Conservation (phyloP, 1,140 invertebrate species). For the Sycobia sp. region DNA sequence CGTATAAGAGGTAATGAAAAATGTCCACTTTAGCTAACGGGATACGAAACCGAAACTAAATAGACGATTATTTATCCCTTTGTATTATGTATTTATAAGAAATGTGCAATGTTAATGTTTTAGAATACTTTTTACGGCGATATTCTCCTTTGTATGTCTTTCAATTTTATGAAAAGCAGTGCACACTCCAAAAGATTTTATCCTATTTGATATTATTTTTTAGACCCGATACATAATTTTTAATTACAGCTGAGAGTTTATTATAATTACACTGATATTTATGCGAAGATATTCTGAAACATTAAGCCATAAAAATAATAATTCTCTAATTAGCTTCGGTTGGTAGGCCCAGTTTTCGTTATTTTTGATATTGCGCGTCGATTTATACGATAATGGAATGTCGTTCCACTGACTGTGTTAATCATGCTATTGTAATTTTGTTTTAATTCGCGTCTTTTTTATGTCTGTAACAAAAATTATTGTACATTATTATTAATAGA, state of each 20-base stretch:
- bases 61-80: neutral
- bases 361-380: neutral
- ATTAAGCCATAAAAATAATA: neutral
- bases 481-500: conserved; percentile 31
- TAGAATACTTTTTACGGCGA: conserved; percentile 2
- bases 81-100: neutral
- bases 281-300: no score
- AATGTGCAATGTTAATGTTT: conserved; percentile 23
- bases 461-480: conserved; percentile 14
- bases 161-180: neutral
- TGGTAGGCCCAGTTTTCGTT: neutral
- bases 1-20: conserved; percentile 10
- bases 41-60: conserved; percentile 12
- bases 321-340: conserved; percentile 18
- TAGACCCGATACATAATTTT: no score
- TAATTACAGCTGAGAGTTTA: no score
- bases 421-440: conserved; percentile 31
- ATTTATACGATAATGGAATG: conserved; percentile 16
- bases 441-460: conserved; percentile 15
- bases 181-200: no score
- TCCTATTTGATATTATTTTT: no score
- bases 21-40: neutral
- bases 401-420: conserved; percentile 32
- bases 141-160: neutral
- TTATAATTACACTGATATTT: no score